These are phyloP conservation scores for Agrochola lychnidis DNA, from an alignment of 2,888 invertebrate species.

Conservation along the genomic window DNA sequence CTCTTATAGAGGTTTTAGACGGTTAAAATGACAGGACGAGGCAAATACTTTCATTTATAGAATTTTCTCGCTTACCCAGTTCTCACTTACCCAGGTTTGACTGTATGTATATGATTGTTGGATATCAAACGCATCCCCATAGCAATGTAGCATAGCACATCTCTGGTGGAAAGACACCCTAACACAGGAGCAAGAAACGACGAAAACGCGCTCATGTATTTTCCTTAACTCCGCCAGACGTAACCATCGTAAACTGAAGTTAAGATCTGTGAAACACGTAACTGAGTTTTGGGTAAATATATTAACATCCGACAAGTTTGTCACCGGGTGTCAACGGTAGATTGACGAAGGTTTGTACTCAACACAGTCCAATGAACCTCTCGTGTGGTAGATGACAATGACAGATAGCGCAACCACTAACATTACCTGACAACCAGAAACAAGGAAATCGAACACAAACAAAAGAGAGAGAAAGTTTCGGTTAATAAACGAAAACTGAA, in stretches of 20 bases:
- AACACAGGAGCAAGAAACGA: conserved; percentile 8
- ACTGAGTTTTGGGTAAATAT: conserved; percentile 51
- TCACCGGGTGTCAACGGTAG: conserved; percentile 52
- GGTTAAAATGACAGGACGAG: no score
- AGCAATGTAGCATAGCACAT: no score
- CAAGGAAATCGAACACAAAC: conserved; percentile 34
- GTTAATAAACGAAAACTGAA: conserved; percentile 2
- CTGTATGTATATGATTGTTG: no score
- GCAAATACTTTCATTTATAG: no score
- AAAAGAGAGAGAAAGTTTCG: not conserved
- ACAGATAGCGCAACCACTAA: conserved; percentile 42
- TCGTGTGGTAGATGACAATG: conserved; percentile 38
- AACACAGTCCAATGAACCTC: conserved; percentile 40
- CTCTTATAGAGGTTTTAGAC: no score
- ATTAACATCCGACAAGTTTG: conserved; percentile 58
- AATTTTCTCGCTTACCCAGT: no score
- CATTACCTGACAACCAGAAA: conserved; percentile 24
- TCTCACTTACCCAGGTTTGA: no score
- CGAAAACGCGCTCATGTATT: conserved; percentile 27
- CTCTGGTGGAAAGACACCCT: not conserved
- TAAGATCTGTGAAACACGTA: conserved; percentile 45
- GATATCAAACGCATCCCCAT: no score
- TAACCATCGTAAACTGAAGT: conserved; percentile 42
- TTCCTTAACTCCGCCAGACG: conserved; percentile 18
- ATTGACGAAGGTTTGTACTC: conserved; percentile 63